These are phyloP conservation scores for Phataginus tetradactyla DNA, from an alignment of 2,797 vertebrate genomes.

Conservation along the genomic window DNA sequence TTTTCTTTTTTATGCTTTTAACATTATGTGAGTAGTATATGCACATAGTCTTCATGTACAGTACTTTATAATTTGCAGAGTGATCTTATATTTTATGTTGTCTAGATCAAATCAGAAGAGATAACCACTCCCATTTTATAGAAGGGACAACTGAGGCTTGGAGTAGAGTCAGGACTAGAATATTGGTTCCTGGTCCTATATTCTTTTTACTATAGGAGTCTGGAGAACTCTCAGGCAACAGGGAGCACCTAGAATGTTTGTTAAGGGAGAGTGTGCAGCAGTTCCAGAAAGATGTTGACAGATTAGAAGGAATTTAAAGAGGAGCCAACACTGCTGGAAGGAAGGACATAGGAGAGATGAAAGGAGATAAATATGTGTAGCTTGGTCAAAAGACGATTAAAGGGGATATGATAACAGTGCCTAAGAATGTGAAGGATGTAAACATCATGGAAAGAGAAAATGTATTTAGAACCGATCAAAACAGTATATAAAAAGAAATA, in stretches of 20 bases:
- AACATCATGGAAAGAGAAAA: conserved; percentile 64
- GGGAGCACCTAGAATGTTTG: conserved; percentile 51
- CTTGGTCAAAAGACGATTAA: conserved; percentile 59
- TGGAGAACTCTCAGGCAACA: conserved; percentile 32
- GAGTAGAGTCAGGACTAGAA: neutral
- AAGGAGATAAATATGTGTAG: conserved; percentile 66
- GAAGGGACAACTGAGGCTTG: neutral
- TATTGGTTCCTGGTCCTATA: neutral
- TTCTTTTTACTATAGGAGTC: neutral
- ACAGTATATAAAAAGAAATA: conserved; percentile 30
- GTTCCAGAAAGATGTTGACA: conserved; percentile 66
- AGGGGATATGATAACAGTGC: conserved; percentile 63
- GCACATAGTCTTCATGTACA: neutral
- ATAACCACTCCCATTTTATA: neutral
- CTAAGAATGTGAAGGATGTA: conserved; percentile 65
- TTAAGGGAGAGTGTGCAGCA: conserved; percentile 34
- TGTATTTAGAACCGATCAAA: conserved; percentile 47
- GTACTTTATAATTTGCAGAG: conserved; percentile 9
- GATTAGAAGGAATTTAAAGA: conserved; percentile 64
- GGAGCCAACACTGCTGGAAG: conserved; percentile 67
- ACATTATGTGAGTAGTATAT: neutral
- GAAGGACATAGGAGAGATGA: conserved; percentile 61
- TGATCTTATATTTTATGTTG: conserved; percentile 31
- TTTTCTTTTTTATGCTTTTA: conserved; percentile 30
- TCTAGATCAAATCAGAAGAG: neutral